These are phyloP conservation scores for Liopterus haemorrhoidalis DNA, from an alignment of 2,888 invertebrate species.

Conservation along the genomic window DNA sequence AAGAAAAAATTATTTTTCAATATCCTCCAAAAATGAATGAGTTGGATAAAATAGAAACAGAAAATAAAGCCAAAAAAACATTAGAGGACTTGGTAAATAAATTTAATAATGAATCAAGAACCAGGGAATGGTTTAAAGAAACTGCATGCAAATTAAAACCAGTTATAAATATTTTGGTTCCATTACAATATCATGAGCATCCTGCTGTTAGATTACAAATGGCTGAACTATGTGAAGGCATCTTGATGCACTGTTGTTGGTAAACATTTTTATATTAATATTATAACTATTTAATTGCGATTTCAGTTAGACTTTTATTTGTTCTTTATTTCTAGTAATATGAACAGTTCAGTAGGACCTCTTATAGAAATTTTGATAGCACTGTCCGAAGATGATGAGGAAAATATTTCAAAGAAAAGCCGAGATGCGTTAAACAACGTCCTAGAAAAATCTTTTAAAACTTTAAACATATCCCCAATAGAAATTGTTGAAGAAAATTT, in stretches of 20 bases:
- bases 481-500: constrained; percentile 58
- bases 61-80: constrained; percentile 29
- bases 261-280: constrained; percentile 33
- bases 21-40: constrained; percentile 8
- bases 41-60: neutral
- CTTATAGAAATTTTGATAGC: constrained; percentile 63
- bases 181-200: constrained; percentile 56
- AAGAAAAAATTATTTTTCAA: constrained; percentile 25
- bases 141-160: constrained; percentile 53
- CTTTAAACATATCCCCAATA: constrained; percentile 44
- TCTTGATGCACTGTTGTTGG: constrained; percentile 46
- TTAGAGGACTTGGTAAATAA: constrained; percentile 41
- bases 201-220: constrained; percentile 58
- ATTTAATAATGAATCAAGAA: constrained; percentile 44
- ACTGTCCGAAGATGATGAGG: constrained; percentile 60
- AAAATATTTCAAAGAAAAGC: constrained; percentile 48
- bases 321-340: constrained; percentile 48
- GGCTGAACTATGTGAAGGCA: constrained; percentile 48
- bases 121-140: constrained; percentile 53
- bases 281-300: constrained; percentile 10
- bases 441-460: constrained; percentile 43
- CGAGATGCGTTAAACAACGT: constrained; percentile 42
- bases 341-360: constrained; percentile 55
- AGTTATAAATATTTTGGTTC: constrained; percentile 49
- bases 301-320: neutral